phyloP scores from a whole-genome alignment of 2,113 vertebrate genomes.

The Ictalurus furcatus region DNA sequence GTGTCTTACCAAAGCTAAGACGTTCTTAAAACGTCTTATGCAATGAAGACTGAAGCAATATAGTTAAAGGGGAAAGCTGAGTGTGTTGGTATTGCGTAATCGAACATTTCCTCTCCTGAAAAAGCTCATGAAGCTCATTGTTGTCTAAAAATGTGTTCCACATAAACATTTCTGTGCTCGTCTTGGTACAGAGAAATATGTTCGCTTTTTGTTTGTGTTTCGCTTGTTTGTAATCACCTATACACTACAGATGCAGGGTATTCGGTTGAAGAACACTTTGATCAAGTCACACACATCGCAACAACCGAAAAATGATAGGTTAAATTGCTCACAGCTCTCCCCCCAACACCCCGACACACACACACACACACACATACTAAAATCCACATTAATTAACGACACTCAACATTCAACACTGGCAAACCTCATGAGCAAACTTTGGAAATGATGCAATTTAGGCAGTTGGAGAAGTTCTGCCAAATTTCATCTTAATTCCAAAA shows the following conservation, averaged over 20 bases:
- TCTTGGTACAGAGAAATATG: not conserved
- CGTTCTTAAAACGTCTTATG: not conserved
- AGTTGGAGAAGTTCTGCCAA: constrained; percentile 52
- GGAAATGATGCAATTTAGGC: constrained; percentile 75
- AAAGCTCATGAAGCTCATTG: not conserved
- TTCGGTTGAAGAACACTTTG: not conserved
- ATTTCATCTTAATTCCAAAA: constrained; percentile 74
- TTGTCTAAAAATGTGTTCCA: not conserved
- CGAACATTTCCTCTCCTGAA: not conserved
- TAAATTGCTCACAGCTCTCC: constrained; percentile 18
- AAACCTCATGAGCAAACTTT: constrained; percentile 63
- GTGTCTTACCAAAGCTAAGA: not conserved
- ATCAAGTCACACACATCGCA: not conserved
- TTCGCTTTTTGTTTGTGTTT: not conserved
- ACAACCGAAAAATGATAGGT: not conserved
- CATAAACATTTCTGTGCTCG: not conserved
- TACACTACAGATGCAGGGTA: not conserved
- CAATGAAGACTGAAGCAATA: not conserved
- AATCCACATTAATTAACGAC: constrained; percentile 46
- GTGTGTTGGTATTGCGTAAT: not conserved
- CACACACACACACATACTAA: constrained; percentile 31
- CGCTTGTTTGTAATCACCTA: not conserved
- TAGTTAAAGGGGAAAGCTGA: not conserved
- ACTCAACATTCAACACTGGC: constrained; percentile 32
- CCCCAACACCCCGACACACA: not conserved